These are phyloP conservation scores for Microctonus hyperodae DNA, from an alignment of 2,888 invertebrate species.

Conservation along the genomic window DNA sequence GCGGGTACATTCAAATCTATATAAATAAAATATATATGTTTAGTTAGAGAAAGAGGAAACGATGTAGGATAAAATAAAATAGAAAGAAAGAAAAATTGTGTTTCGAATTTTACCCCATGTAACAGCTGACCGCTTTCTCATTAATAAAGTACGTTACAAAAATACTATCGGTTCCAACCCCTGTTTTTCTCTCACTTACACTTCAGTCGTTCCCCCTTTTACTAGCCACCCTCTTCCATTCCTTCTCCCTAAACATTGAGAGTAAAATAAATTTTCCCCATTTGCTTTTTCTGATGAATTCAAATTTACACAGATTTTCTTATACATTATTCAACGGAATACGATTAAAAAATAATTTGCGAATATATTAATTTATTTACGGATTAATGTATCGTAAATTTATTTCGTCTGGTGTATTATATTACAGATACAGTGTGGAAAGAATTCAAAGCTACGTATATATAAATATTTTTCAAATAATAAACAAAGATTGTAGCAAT, in stretches of 20 bases:
- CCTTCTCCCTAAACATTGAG: not conserved
- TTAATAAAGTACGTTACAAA: slow-evolving; percentile 61
- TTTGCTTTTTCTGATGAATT: slow-evolving; percentile 11
- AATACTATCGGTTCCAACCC: slow-evolving; percentile 24
- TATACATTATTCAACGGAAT: no score
- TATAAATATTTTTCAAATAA: no score
- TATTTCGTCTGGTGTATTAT: no score
- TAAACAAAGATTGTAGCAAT: not conserved
- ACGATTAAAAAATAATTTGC: no score
- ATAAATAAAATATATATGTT: slow-evolving; percentile 10
- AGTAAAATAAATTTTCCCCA: slow-evolving; percentile 18
- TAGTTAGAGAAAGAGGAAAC: slow-evolving; percentile 2
- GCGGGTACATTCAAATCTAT: slow-evolving; percentile 35
- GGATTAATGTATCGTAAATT: no score
- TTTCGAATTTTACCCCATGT: slow-evolving; percentile 44
- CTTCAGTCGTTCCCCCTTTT: not conserved
- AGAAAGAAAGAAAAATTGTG: not conserved
- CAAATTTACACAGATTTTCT: not conserved
- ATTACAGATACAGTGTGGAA: no score
- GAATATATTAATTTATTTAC: no score
- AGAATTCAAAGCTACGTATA: no score
- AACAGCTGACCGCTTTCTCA: slow-evolving; percentile 61
- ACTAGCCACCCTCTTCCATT: not conserved
- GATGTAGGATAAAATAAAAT: slow-evolving; percentile 3
- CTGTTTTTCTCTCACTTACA: not conserved